These are phyloP conservation scores for Glomeris marginata DNA, from an alignment of 2,888 invertebrate genomes.

Conservation along the genomic window DNA sequence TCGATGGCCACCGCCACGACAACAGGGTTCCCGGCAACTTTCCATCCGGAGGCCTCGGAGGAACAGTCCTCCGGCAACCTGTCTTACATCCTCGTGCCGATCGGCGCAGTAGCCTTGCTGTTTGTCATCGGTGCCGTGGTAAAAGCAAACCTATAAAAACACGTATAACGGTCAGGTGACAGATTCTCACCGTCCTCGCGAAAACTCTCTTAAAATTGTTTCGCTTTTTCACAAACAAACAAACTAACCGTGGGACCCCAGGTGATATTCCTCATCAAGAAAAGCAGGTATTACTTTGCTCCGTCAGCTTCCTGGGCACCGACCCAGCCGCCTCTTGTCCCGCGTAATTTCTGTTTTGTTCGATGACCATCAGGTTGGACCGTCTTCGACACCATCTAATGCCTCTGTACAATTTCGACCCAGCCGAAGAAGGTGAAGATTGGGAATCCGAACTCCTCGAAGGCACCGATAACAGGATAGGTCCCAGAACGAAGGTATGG, in stretches of 20 bases:
- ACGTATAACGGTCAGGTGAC: too few species aligned
- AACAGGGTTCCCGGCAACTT: too few species aligned
- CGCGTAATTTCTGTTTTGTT: background rate
- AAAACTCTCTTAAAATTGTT: too few species aligned
- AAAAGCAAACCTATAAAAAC: background rate
- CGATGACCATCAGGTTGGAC: conserved; percentile 32
- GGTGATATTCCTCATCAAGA: conserved; percentile 8
- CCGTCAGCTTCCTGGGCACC: too few species aligned
- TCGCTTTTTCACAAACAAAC: background rate
- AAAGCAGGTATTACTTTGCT: conserved; percentile 4
- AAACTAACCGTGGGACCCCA: background rate
- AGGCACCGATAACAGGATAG: conserved; percentile 16
- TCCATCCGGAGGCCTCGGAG: too few species aligned
- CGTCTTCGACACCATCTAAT: conserved; percentile 45
- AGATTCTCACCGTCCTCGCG: too few species aligned
- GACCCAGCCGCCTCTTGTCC: too few species aligned
- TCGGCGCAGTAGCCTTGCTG: conserved; percentile 5
- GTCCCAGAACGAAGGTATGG: conserved; percentile 5
- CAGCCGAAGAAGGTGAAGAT: conserved; percentile 47
- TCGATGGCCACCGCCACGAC: too few species aligned
- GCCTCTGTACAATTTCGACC: conserved; percentile 51
- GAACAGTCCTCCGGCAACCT: too few species aligned
- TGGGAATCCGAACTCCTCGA: conserved; percentile 48
- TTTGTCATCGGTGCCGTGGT: conserved; percentile 3
- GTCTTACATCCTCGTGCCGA: conserved; percentile 5